Conservation (phyloP, 2,888 invertebrate species). For the Pristionchus maxplancki region DNA sequence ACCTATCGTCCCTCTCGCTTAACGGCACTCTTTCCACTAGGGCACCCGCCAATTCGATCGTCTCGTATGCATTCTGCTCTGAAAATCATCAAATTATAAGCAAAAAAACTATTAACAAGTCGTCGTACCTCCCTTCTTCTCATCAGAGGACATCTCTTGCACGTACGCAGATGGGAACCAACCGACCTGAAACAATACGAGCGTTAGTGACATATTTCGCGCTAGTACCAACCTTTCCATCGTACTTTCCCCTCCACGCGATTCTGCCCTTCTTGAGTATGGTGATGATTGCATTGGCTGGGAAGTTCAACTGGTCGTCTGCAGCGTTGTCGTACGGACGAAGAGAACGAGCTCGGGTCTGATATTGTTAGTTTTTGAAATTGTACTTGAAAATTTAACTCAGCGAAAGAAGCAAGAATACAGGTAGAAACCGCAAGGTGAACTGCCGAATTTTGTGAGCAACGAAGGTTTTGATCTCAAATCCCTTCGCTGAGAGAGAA, state of each 20-base stretch:
- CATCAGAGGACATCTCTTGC: conserved; percentile 60
- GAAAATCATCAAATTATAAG: conserved; percentile 37
- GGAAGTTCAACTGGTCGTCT: conserved; percentile 93
- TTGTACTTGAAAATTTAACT: no score
- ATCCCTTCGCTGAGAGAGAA: no score
- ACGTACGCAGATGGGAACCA: conserved; percentile 76
- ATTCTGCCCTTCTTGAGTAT: conserved; percentile 89
- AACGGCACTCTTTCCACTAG: conserved; percentile 63
- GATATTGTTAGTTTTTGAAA: no score
- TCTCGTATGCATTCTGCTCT: conserved; percentile 67
- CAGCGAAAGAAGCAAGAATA: neutral
- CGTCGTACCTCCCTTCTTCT: neutral
- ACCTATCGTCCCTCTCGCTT: conserved; percentile 16
- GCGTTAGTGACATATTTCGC: no score
- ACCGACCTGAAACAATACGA: conserved; percentile 25
- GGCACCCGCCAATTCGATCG: conserved; percentile 73
- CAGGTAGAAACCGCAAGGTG: no score
- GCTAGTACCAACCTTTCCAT: conserved; percentile 55
- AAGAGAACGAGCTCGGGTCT: conserved; percentile 70
- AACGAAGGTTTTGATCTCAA: no score
- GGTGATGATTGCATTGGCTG: conserved; percentile 92
- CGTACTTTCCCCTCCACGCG: conserved; percentile 65
- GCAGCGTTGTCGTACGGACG: conserved; percentile 89
- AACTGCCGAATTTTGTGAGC: no score
- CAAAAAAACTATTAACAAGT: neutral